These are phyloP conservation scores for Caenorhabditis sinica DNA, from an alignment of 2,888 invertebrate species.

Conservation along the genomic window DNA sequence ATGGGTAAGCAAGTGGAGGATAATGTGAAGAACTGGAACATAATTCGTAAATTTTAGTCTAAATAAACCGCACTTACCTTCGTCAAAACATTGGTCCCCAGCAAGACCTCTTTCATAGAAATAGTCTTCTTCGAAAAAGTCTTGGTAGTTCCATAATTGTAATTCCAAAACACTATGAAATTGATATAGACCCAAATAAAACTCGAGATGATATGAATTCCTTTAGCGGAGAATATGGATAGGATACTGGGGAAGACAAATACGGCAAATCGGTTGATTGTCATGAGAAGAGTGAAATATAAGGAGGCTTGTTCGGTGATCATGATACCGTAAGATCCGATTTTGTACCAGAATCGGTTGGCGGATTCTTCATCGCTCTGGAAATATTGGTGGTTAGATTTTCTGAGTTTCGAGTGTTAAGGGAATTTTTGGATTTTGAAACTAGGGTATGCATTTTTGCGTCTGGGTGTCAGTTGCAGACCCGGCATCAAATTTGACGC, in stretches of 20 bases:
- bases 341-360: conserved; percentile 57
- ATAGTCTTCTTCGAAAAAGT: conserved; percentile 58
- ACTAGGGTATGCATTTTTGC: no score
- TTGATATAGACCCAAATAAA: conserved; percentile 69
- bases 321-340: conserved; percentile 65
- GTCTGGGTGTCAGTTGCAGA: no score
- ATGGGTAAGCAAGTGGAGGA: conserved; percentile 65
- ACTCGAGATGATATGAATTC: conserved; percentile 59
- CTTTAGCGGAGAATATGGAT: conserved; percentile 56
- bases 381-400: not conserved
- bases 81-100: conserved; percentile 67
- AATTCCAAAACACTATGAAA: conserved; percentile 71
- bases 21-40: conserved; percentile 68
- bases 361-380: conserved; percentile 59
- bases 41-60: not conserved
- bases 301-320: conserved; percentile 68
- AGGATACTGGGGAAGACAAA: conserved; percentile 66
- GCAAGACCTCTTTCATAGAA: conserved; percentile 51
- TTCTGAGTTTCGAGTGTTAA: not conserved
- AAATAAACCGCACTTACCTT: conserved; percentile 38
- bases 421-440: no score
- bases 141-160: conserved; percentile 63
- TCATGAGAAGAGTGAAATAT: conserved; percentile 71
- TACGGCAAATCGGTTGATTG: conserved; percentile 72
- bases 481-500: no score